Conservation (phyloP, 1,140 invertebrate genomes). For the Streblospio benedicti region DNA sequence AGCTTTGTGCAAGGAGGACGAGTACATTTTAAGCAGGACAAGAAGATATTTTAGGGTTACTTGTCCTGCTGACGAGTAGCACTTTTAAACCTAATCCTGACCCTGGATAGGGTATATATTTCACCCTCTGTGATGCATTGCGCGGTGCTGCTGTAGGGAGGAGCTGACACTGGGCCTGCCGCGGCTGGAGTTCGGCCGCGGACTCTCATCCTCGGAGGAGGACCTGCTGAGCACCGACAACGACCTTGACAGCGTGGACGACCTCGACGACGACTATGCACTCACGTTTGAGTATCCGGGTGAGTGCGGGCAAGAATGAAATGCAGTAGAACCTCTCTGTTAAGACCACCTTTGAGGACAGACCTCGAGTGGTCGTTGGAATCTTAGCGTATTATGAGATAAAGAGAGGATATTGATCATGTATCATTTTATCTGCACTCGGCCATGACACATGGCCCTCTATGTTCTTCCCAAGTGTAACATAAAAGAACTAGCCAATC, state of each 20-base stretch:
- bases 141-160: slow-evolving; percentile 52
- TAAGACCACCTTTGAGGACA: no score
- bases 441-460: no score
- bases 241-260: slow-evolving; percentile 55
- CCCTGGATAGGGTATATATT: background rate
- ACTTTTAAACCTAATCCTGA: background rate
- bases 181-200: slow-evolving; percentile 56
- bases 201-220: slow-evolving; percentile 70
- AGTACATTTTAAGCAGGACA: no score
- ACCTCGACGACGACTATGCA: slow-evolving; percentile 31
- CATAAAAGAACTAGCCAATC: no score
- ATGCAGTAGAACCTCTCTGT: no score
- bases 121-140: background rate
- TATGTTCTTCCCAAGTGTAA: no score
- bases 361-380: no score
- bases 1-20: background rate
- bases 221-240: slow-evolving; percentile 58
- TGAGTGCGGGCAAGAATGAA: no score
- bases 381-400: no score
- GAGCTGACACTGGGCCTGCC: slow-evolving; percentile 70
- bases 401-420: no score
- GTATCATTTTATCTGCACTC: no score
- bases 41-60: background rate
- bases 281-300: slow-evolving; percentile 33
- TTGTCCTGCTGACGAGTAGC: background rate